These are phyloP conservation scores for Austrofundulus limnaeus DNA, from an alignment of 2,113 vertebrate species.

Conservation along the genomic window DNA sequence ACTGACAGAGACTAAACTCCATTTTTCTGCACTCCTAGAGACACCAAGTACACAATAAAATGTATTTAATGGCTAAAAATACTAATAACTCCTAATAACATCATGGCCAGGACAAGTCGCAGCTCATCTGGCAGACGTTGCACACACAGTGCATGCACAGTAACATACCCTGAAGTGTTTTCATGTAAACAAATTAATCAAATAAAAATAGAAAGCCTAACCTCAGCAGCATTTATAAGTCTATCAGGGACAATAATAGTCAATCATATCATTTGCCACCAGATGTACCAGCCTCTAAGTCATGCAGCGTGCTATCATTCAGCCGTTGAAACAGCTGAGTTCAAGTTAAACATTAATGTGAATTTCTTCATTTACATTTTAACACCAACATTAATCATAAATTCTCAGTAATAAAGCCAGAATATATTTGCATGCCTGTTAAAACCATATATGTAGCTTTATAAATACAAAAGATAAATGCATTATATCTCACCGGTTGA, in stretches of 20 bases:
- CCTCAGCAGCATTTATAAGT: neutral
- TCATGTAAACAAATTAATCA: neutral
- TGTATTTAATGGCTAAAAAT: too few relatives aligned
- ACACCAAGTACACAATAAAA: too few relatives aligned
- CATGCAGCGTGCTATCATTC: neutral
- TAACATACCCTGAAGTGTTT: too few relatives aligned
- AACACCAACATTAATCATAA: neutral
- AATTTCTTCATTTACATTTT: neutral
- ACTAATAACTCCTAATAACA: too few relatives aligned
- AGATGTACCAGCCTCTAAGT: slow-evolving; percentile 7
- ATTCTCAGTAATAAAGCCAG: neutral
- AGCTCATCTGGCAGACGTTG: too few relatives aligned
- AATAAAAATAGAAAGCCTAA: neutral
- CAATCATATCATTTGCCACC: slow-evolving; percentile 7
- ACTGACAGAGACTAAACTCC: too few relatives aligned
- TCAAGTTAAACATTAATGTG: neutral
- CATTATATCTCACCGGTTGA: neutral
- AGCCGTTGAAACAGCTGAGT: neutral
- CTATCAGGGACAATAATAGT: neutral
- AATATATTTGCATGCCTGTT: neutral
- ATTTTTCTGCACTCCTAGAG: too few relatives aligned
- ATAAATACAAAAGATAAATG: neutral
- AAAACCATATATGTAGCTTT: neutral
- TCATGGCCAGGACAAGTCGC: too few relatives aligned
- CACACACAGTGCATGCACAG: too few relatives aligned